Conservation (phyloP, 2,113 vertebrate genomes). For the Bubo blakistoni region DNA sequence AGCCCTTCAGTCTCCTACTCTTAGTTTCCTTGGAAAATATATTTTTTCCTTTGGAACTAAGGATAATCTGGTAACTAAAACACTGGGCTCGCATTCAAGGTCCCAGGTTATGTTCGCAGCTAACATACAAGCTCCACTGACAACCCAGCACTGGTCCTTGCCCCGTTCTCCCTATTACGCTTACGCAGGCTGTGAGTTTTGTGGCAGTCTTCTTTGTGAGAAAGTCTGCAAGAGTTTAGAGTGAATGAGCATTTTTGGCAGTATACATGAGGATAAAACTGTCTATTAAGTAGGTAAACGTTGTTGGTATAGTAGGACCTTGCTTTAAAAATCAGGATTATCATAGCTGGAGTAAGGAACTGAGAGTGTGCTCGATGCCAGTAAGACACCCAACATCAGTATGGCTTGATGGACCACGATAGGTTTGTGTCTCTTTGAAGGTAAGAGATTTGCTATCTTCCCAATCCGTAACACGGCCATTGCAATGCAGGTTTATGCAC, state of each 20-base stretch:
- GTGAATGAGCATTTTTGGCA: neutral
- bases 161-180: neutral
- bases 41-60: neutral
- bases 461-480: accelerated
- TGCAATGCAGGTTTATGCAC: neutral
- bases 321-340: neutral
- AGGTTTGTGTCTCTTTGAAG: neutral
- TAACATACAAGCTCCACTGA: neutral
- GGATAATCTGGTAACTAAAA: neutral
- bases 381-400: neutral
- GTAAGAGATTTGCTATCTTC: neutral
- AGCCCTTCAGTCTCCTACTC: neutral
- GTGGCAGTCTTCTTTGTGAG: neutral
- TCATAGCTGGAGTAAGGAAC: neutral
- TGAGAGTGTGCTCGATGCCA: neutral
- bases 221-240: neutral
- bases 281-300: accelerated
- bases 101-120: neutral
- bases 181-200: neutral
- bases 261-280: neutral
- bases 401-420: neutral
- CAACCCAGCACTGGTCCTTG: neutral
- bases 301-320: neutral
- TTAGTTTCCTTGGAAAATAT: neutral
- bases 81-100: neutral